Conservation (phyloP, 2,113 vertebrate species). For the Hemichromis elongatus region DNA sequence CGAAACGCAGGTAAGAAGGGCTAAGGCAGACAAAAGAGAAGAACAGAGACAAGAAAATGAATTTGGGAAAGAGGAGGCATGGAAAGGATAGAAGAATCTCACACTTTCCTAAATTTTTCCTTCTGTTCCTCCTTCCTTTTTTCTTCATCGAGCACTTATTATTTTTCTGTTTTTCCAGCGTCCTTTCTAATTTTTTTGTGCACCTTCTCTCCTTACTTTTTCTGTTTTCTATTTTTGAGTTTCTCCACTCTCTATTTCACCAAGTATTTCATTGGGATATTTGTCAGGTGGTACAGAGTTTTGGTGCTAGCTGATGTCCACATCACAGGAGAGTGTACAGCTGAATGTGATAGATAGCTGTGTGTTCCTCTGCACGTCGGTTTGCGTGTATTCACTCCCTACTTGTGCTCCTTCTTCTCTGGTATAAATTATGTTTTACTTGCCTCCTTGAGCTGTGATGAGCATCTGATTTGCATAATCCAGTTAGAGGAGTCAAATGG, state of each 20-base stretch:
- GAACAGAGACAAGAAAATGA: not conserved
- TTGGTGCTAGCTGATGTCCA: not conserved
- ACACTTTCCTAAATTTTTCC: not conserved
- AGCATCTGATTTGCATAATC: slow-evolving; percentile 47
- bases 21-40: not conserved
- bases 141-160: not conserved
- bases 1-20: not conserved
- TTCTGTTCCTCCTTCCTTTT: not conserved
- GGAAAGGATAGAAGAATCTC: not conserved
- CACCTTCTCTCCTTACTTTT: not conserved
- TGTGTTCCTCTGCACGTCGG: not conserved
- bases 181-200: not conserved
- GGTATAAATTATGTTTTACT: slow-evolving; percentile 29
- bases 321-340: not conserved
- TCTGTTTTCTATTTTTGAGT: not conserved
- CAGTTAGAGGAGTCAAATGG: slow-evolving; percentile 44
- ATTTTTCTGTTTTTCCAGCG: not conserved
- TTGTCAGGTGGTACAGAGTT: not conserved
- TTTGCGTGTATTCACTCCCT: not conserved
- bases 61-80: not conserved
- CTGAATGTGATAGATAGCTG: not conserved
- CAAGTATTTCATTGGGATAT: not conserved
- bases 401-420: slow-evolving; percentile 3
- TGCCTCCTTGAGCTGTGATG: slow-evolving; percentile 28
- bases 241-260: not conserved